A percentile compares a stretch with the other conserved stretches of the same genome.
Evolutionary conservation across 1,140 invertebrate species (phyloP).

Genomic region (Mamestra configurata): DNA sequence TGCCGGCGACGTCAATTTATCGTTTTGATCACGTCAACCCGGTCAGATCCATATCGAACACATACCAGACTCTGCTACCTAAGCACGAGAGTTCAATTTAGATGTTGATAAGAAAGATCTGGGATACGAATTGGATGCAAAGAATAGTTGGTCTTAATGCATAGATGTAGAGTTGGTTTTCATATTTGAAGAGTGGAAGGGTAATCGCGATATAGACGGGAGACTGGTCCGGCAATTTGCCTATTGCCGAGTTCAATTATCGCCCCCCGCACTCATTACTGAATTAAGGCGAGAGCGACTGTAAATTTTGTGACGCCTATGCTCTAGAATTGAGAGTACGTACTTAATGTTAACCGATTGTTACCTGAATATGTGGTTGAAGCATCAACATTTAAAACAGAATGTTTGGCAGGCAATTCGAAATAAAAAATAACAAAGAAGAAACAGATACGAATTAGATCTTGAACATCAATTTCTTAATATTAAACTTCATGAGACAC

Average conservation of each 20-base stretch:
- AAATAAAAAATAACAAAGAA: too few species aligned
- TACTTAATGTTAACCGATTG: conserved; percentile 63
- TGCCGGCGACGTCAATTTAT: conserved; percentile 69
- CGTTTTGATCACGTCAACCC: conserved; percentile 62
- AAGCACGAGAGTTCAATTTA: conserved; percentile 70
- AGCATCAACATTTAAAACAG: neutral
- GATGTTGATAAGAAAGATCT: conserved; percentile 62
- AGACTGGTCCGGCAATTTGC: conserved; percentile 82
- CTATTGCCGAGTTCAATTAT: conserved; percentile 86
- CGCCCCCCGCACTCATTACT: conserved; percentile 86
- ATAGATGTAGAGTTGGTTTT: conserved; percentile 62
- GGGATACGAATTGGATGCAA: conserved; percentile 47
- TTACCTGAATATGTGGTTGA: conserved; percentile 63
- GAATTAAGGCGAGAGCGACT: conserved; percentile 84
- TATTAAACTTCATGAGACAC: too few species aligned
- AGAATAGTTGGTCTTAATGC: conserved; percentile 60
- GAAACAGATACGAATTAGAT: too few species aligned
- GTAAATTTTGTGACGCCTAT: conserved; percentile 84
- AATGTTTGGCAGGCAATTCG: neutral
- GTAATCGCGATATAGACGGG: conserved; percentile 67
- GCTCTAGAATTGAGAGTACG: conserved; percentile 73
- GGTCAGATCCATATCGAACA: conserved; percentile 54
- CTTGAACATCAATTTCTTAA: neutral
- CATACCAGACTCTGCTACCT: conserved; percentile 67
- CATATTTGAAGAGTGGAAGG: conserved; percentile 19